These are phyloP conservation scores for Scyliorhinus canicula DNA, from an alignment of 2,797 vertebrate genomes.

Conservation along the genomic window DNA sequence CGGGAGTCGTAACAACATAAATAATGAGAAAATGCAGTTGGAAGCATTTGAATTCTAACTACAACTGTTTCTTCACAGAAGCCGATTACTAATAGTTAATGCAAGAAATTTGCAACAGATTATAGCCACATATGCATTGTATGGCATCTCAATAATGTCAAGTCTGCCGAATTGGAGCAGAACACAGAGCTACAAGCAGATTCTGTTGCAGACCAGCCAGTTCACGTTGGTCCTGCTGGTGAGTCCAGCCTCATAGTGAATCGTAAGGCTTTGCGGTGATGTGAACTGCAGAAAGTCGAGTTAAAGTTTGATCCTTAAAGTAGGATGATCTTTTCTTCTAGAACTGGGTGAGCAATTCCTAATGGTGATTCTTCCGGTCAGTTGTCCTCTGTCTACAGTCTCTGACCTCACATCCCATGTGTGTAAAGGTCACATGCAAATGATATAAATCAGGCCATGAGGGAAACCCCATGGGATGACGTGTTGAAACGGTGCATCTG, in stretches of 20 bases:
- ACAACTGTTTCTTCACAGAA: background rate
- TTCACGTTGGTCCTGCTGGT: background rate
- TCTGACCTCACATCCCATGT: background rate
- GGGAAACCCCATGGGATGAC: too few relatives aligned
- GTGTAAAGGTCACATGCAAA: too few relatives aligned
- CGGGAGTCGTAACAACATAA: too few relatives aligned
- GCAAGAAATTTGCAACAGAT: background rate
- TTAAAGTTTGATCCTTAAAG: background rate
- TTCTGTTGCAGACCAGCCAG: background rate
- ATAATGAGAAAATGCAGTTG: too few relatives aligned
- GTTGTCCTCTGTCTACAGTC: background rate
- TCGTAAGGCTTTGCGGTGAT: background rate
- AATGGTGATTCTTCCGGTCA: background rate
- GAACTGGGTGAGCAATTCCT: background rate
- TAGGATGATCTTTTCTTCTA: background rate
- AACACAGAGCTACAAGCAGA: background rate
- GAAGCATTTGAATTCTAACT: background rate
- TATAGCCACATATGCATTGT: background rate
- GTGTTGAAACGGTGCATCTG: too few relatives aligned
- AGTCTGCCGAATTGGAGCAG: background rate
- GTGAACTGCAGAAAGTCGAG: background rate
- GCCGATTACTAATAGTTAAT: background rate
- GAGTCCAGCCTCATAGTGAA: background rate
- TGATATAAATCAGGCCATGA: too few relatives aligned
- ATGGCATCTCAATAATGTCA: background rate